These are phyloP conservation scores for Caenorhabditis remanei DNA, from an alignment of 1,140 invertebrate genomes.

Conservation along the genomic window DNA sequence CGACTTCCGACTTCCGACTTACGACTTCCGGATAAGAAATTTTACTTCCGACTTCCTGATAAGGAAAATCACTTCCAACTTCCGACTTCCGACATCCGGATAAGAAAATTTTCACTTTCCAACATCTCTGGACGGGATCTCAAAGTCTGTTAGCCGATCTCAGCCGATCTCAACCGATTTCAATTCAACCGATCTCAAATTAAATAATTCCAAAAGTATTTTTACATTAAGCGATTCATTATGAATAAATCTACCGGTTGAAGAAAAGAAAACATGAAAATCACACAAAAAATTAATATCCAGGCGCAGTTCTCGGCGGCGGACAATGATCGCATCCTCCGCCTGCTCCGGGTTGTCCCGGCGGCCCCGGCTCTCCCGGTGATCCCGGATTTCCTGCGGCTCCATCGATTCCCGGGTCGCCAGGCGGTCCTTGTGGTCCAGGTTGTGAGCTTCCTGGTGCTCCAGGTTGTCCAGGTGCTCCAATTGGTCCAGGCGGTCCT, in stretches of 20 bases:
- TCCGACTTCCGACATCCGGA: too few species aligned
- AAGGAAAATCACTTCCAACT: too few species aligned
- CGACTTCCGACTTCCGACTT: too few species aligned
- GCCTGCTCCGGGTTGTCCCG: constrained; percentile 60
- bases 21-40: too few species aligned
- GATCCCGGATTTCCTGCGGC: constrained; percentile 61
- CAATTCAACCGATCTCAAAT: too few species aligned
- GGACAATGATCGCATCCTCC: constrained; percentile 67
- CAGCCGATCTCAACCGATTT: too few species aligned
- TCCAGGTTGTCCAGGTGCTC: constrained; percentile 59
- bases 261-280: constrained; percentile 3
- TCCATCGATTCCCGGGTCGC: constrained; percentile 60
- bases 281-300: constrained; percentile 58
- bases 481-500: constrained; percentile 64
- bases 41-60: too few species aligned
- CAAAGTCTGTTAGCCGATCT: too few species aligned
- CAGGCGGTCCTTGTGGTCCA: constrained; percentile 59
- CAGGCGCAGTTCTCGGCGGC: constrained; percentile 65
- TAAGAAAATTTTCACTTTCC: too few species aligned
- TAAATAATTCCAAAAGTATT: background rate
- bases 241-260: constrained; percentile 31
- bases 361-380: constrained; percentile 52
- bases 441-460: constrained; percentile 55
- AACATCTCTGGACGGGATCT: too few species aligned
- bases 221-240: background rate